Base-by-base conservation (phyloP, 2,888 invertebrate genomes). In the Temnothorax ravouxi region DNA sequence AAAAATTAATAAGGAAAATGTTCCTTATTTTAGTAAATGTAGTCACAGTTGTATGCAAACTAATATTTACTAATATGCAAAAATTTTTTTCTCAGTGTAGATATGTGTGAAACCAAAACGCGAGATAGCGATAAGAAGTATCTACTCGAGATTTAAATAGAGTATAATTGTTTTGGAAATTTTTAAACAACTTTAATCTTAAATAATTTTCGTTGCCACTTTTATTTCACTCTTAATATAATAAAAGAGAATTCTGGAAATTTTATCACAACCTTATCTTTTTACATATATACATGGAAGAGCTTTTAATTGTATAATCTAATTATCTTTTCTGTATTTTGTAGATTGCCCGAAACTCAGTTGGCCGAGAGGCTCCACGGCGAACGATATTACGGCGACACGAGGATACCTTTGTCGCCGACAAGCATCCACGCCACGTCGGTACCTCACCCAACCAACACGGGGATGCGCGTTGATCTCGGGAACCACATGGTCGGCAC, bases 401-500 rank as follows among this genome's bases (percentile, higher is more conserved):
- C 93, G n/a, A 92, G 94, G 87, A 93, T 94, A 91, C 94, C 94
- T 0, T 80, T 94, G 83, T 93, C 94, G 2, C 93, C 94, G 59
- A 91, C 91, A 15, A 87, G 87, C 56, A 88, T 92, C 44, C 93
- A 93, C 69, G 86, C 90, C 50, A 83, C 89, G 50, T 87, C 91
- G 6, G 75, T 77, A 11, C 88, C 89, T 71, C 91, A 91, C 47
- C 66, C 87, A 1, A 50, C 74, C 4, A 80, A 64, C 34, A 79
- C 87, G 21, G 94, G 94, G 1, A 91, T 94, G 11, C 92, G 95
- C 8, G 94, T 95, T 34, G 95, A 95, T 81, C 91, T 95, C 3
- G 95, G 95, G 13, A 95, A 95, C 85, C 94, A 95, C 84, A 94
- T 95, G 95, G 94, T 95, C 29, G 95, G 94, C 71, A 94, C 95